These are phyloP conservation scores for Spondyliosoma cantharus DNA, from an alignment of 2,797 vertebrate species.

Conservation along the genomic window DNA sequence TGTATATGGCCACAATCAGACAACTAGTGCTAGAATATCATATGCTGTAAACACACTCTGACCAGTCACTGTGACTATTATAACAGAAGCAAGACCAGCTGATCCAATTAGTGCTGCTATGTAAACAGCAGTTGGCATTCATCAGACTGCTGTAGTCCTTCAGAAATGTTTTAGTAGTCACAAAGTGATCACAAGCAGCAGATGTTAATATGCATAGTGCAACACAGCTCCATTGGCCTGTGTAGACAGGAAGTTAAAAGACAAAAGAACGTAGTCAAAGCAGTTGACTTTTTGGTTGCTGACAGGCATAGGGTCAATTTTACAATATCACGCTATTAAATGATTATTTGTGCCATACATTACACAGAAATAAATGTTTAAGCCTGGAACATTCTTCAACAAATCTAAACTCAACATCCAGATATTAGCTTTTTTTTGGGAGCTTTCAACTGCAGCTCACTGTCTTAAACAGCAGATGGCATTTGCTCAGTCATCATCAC, in stretches of 20 bases:
- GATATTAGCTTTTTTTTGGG: not conserved
- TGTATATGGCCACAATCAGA: not conserved
- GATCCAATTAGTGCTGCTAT: not conserved
- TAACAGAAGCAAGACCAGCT: not conserved
- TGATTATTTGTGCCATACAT: not conserved
- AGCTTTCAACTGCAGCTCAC: slow-evolving; percentile 9
- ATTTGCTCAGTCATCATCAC: not conserved
- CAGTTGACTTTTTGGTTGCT: not conserved
- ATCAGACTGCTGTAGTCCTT: not conserved
- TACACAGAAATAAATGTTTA: not conserved
- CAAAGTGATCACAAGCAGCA: not conserved
- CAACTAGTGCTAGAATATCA: not conserved
- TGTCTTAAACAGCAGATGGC: not conserved
- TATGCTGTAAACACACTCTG: not conserved
- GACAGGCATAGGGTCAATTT: not conserved
- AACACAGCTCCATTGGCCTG: too few species aligned
- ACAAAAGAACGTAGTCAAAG: not conserved
- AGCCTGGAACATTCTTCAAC: not conserved
- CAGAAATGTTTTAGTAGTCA: not conserved
- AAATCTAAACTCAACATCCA: not conserved
- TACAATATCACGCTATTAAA: too few species aligned
- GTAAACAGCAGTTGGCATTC: not conserved
- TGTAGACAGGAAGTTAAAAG: not conserved
- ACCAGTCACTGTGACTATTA: too few species aligned
- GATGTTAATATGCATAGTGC: too few species aligned